Conservation (phyloP, 2,888 invertebrate genomes). For the Agrotis ipsilon region DNA sequence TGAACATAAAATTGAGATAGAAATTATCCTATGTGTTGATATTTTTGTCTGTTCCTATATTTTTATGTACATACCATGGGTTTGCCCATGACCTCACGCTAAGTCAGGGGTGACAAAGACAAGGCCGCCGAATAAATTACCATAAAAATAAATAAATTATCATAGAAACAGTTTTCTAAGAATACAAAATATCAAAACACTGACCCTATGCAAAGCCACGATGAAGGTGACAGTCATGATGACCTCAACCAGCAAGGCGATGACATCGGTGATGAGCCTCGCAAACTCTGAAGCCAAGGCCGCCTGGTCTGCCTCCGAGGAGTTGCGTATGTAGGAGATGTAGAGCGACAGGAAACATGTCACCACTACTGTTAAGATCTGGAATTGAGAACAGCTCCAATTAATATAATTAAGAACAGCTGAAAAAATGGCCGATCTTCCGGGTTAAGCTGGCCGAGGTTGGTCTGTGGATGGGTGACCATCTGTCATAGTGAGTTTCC, state of each 20-base stretch:
- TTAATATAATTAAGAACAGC: background rate
- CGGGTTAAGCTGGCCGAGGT: too few relatives aligned
- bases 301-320: conserved; percentile 66
- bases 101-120: too few relatives aligned
- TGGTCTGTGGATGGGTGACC: too few relatives aligned
- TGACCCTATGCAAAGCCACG: conserved; percentile 83
- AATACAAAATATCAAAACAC: background rate
- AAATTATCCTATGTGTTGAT: too few relatives aligned
- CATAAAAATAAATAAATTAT: background rate
- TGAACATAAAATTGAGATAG: too few relatives aligned
- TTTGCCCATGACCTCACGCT: too few relatives aligned
- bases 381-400: conserved; percentile 62
- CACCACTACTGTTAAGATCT: conserved; percentile 81
- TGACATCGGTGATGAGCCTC: conserved; percentile 81
- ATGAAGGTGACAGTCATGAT: conserved; percentile 81
- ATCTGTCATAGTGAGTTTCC: too few relatives aligned
- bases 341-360: conserved; percentile 81
- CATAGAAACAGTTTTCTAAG: background rate
- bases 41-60: too few relatives aligned
- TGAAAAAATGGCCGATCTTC: too few relatives aligned
- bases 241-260: conserved; percentile 80
- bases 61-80: too few relatives aligned
- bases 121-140: too few relatives aligned
- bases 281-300: conserved; percentile 78
- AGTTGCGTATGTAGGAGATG: conserved; percentile 78